phyloP scores from a whole-genome alignment of 1,140 invertebrate species.

The Heterodera carotae region DNA sequence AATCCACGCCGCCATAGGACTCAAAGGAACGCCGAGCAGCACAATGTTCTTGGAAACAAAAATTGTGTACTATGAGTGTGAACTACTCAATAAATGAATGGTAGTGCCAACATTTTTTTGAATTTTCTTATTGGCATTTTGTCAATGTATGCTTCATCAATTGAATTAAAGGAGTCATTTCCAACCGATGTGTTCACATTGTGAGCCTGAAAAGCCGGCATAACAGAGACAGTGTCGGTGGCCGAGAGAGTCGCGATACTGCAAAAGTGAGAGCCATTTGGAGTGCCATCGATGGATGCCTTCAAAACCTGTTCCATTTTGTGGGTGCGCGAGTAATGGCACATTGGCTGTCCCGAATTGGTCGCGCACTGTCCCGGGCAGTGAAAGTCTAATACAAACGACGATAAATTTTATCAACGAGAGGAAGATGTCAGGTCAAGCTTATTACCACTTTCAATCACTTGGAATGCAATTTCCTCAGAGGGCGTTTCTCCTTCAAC shows the following conservation, averaged over 20 bases:
- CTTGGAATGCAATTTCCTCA: conserved; percentile 32
- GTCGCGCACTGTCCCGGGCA: conserved; percentile 43
- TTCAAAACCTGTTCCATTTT: conserved; percentile 42
- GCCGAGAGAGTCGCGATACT: conserved; percentile 47
- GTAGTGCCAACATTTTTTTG: no score
- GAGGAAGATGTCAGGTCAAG: background rate
- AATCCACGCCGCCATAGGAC: conserved; percentile 48
- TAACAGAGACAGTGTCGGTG: conserved; percentile 48
- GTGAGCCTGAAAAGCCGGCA: conserved; percentile 46
- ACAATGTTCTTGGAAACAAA: conserved; percentile 37
- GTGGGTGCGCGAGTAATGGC: conserved; percentile 45
- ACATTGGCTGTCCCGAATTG: conserved; percentile 47
- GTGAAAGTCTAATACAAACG: conserved; percentile 42
- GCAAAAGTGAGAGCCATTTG: background rate
- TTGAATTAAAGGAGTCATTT: conserved; percentile 7
- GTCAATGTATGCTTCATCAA: no score
- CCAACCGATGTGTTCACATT: conserved; percentile 48
- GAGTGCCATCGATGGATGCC: background rate
- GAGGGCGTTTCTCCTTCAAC: conserved; percentile 48
- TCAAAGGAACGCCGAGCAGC: conserved; percentile 39
- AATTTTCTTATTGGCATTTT: no score
- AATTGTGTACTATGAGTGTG: background rate
- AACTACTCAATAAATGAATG: no score
- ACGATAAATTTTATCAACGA: background rate
- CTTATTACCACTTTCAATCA: conserved; percentile 7